Evolutionary conservation across 53 echinoderm and acorn worm genomes (phyloP), one percentile per base, ranked within the genome.

Genomic region (Holothuria leucospilota): DNA sequence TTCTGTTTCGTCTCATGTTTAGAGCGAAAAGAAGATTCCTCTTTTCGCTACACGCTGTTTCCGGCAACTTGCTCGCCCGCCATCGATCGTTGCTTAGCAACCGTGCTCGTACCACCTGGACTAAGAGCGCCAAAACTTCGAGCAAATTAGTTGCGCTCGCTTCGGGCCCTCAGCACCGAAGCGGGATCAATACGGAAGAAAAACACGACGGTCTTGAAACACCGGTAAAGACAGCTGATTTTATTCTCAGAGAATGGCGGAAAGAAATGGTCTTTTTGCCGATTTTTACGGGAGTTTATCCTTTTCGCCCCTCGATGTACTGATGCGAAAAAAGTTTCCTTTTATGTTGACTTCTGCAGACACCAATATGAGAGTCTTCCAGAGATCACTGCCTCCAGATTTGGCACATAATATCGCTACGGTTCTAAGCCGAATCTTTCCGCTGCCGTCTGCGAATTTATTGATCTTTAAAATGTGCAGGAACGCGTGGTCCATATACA

Each of bases 81-180:
- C 65, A 82, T 82, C 82, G 82, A 82, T 82, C 63, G 82, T 82
- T 82, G 82, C 82, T 39, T 82, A 82, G 82, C 82, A 65, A 82
- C 82, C 82, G 65, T 20, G 15, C 65, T 61, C 20, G 51, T 63
- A 82, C 63, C 82, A 82, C 82, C 82, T 82, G 82, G 82, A 82
- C 82, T 82, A 40, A 20, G 34, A 40, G 82, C 82, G 61, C 62
- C 64, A 51, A 82, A 82, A 82, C 82, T 64, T 62, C n/a, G 63
- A 65, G 82, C 82, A 82, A 82, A 82, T 82, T 82, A 82, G 64
- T 40, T 39, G 82, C 65, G 82, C 65, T 82, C 82, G 82, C 82
- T 82, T 82, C 82, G 62, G 82, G 82, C 63, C 63, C 82, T 34
- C 63, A 64, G 39, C 40, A 82, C 42, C 23, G 29, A n/a, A 40